phyloP scores from a whole-genome alignment of 1,140 invertebrate species.

The Drosophila sproati region DNA sequence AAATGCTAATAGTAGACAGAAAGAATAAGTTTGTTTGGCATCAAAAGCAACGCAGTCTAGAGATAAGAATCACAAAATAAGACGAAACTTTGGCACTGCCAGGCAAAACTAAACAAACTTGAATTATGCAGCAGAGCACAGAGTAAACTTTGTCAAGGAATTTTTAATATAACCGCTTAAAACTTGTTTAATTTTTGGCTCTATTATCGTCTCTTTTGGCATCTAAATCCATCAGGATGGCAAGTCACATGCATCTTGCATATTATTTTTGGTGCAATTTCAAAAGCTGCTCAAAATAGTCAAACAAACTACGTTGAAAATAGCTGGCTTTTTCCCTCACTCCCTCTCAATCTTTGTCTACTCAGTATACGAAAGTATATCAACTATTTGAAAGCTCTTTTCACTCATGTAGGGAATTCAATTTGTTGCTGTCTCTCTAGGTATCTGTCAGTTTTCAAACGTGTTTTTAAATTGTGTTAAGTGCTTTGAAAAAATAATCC shows the following conservation, averaged over 20 bases:
- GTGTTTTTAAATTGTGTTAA: conserved; percentile 32
- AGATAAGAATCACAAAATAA: conserved; percentile 37
- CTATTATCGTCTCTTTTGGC: background rate
- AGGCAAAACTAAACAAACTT: conserved; percentile 38
- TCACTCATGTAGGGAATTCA: conserved; percentile 57
- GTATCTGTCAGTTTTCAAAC: conserved; percentile 34
- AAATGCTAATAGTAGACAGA: conserved; percentile 4
- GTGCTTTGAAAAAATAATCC: conserved; percentile 21
- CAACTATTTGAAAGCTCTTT: conserved; percentile 51
- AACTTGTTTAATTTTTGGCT: conserved; percentile 30
- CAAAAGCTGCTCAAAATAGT: conserved; percentile 26
- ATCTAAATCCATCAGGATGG: conserved; percentile 24
- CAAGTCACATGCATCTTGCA: conserved; percentile 36
- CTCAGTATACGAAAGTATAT: conserved; percentile 4
- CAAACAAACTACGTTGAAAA: conserved; percentile 31
- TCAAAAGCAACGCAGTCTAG: background rate
- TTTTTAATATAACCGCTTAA: conserved; percentile 61
- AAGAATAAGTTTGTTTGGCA: conserved; percentile 11
- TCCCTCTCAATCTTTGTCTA: background rate
- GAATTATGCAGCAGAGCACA: conserved; percentile 15
- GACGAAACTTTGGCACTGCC: conserved; percentile 30
- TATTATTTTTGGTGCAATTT: conserved; percentile 44
- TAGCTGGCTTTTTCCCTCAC: background rate
- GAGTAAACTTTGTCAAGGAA: conserved; percentile 56
- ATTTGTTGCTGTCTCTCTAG: conserved; percentile 65